Evolutionary conservation across 2,113 vertebrate species (phyloP), one percentile per base, ranked within the genome.

Genomic region (Dascyllus trimaculatus): DNA sequence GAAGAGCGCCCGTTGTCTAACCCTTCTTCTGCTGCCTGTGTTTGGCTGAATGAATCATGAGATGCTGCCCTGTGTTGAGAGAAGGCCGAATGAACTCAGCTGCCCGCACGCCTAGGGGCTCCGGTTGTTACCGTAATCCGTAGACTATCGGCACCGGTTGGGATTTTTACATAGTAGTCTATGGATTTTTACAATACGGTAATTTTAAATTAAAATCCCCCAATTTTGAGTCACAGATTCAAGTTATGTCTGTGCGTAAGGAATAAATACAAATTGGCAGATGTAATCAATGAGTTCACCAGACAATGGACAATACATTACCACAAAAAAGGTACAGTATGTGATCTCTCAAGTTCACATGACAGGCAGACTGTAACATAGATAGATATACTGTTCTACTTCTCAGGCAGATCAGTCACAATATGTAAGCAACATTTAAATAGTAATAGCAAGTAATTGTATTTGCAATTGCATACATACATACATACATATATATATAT

Each of bases 1-100:
- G 79, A 85, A 77, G 85, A 67, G 81, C 71, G 72, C 75, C 57
- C 43, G 82, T 69, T 73, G 81, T 82, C 52, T 81, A 32, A 67
- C 73, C 84, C 74, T 56, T 67, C 49, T 78, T 45, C 19, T 63
- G 35, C 56, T 71, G 81, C 75, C 61, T 67, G 62, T 72, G 67
- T 84, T 72, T 51, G 73, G 56, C 84, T 93, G 90, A 92, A 92
- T 92, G 90, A 90, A 92, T 87, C 89, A 82, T 80, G 88, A 78
- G 87, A 72, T 7, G 71, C 66, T 59, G 82, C 71, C 79, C 51
- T 43, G 76, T 82, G 83, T 74, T 68, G 81, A 75, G 43, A 32
- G 65, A 86, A 91, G 89, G 91, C 89, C 92, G 73, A 51, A 43
- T 64, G 46, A 64, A 71, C 66, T 26, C 69, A 59, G 75, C 43